Conservation (phyloP, 2,888 invertebrate species). For the Lymantria monacha region DNA sequence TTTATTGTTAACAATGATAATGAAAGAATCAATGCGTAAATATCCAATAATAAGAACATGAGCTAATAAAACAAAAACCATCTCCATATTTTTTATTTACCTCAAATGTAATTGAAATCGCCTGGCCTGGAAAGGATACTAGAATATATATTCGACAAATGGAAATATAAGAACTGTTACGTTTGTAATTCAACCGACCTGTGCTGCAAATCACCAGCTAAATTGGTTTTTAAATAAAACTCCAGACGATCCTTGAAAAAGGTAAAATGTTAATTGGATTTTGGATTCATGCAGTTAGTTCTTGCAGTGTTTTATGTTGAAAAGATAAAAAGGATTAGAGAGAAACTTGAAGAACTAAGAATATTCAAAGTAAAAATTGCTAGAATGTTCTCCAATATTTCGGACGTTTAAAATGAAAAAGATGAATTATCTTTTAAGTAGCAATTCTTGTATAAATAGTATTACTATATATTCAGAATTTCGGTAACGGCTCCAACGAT, state of each 20-base stretch:
- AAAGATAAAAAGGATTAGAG: neutral
- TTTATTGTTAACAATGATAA: too few relatives aligned
- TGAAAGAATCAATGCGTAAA: too few relatives aligned
- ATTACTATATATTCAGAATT: too few relatives aligned
- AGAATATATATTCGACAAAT: conserved; percentile 66
- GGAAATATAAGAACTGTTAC: conserved; percentile 57
- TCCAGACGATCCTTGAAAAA: conserved; percentile 3
- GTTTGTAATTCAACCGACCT: conserved; percentile 39
- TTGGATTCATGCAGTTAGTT: neutral
- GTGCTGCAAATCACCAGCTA: conserved; percentile 45
- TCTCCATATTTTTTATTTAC: conserved; percentile 25
- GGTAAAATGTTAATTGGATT: neutral
- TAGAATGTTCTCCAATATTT: too few relatives aligned
- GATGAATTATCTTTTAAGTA: too few relatives aligned
- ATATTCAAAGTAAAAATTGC: too few relatives aligned
- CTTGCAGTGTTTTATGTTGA: neutral
- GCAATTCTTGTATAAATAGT: too few relatives aligned
- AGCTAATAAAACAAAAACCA: conserved; percentile 20
- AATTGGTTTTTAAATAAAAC: conserved; percentile 52
- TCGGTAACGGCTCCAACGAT: too few relatives aligned
- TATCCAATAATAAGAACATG: too few relatives aligned
- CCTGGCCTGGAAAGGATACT: conserved; percentile 56
- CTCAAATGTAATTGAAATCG: conserved; percentile 63
- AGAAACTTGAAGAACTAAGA: neutral
- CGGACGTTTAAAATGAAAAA: too few relatives aligned